Base-by-base conservation (phyloP, 1,140 invertebrate genomes). In the Tetragnatha versicolor region DNA sequence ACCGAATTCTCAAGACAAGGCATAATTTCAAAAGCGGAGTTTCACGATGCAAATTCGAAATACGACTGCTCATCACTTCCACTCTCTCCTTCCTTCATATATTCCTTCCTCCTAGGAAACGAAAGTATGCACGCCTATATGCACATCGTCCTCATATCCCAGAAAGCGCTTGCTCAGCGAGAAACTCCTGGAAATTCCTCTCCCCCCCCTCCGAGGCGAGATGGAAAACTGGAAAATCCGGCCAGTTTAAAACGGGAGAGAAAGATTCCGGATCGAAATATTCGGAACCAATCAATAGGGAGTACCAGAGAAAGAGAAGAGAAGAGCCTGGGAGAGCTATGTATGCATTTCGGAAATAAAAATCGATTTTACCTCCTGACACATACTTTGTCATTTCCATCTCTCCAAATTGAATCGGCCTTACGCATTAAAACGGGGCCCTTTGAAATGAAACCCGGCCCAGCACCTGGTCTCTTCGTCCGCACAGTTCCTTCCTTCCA, bases 351-450 rank as follows among this genome's bases (percentile, higher is more conserved):
- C 22, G 51, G 60, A 72, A 72, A 72, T 72, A 72, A 72, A 72
- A 72, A 72, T 72, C 69, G 69, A 72, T 72, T 72, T 45, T 42
- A 42, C 49, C 47, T 53, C 37, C 17, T 72, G 69, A 72, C 69
- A 72, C 69, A 51, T 72, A 72, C 69, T 72, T 60, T 72, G 69
- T 72, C 69, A 72, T 72, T 72, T 42, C 69, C 69, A 58, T 58
- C 35, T 58, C 49, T 58, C n/a, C 69, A 72, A 58, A 72, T 72
- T 58, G 69, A 72, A 72, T 72, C 69, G 33, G 27, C 55, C 31
- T 29, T 20, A 3, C 22, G 35, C 20, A 27, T 25, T 25, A 39
- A 51, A 70, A 55, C n/a, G 39, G 49, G 31, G 33, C 17, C n/a
- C 47, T 22, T 25, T 7, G 47, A 27, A 42, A 49, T 20, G 45